phyloP scores from a whole-genome alignment of 2,888 invertebrate species.

The Dermolepida albohirtum region DNA sequence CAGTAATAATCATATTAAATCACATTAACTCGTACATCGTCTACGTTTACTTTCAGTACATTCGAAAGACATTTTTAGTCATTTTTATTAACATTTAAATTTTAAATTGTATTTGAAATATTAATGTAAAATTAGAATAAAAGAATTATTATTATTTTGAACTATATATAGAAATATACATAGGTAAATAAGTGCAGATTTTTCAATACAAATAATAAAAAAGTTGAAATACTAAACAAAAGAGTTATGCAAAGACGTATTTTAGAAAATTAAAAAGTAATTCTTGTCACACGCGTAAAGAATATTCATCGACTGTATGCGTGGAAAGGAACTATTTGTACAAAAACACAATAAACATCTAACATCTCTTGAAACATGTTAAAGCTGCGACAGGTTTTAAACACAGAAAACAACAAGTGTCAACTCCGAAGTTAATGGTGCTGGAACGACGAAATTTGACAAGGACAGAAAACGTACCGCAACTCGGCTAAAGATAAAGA shows the following conservation, averaged over 20 bases:
- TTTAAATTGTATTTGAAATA: no score
- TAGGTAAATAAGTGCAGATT: no score
- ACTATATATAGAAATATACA: no score
- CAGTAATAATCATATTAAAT: no score
- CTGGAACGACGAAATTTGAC: slow-evolving; percentile 55
- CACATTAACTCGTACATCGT: no score
- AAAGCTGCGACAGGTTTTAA: slow-evolving; percentile 51
- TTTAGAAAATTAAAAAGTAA: slow-evolving; percentile 25
- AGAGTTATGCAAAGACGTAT: neutral
- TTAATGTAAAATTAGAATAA: no score
- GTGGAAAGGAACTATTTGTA: slow-evolving; percentile 39
- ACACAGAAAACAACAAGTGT: slow-evolving; percentile 60
- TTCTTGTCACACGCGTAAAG: slow-evolving; percentile 23
- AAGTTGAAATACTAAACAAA: neutral
- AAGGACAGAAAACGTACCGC: slow-evolving; percentile 47
- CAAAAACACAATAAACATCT: slow-evolving; percentile 42
- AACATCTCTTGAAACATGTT: slow-evolving; percentile 44
- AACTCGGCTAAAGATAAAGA: slow-evolving; percentile 44
- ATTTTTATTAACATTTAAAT: no score
- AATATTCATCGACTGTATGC: slow-evolving; percentile 35
- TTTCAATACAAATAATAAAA: neutral
- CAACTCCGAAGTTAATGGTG: slow-evolving; percentile 59
- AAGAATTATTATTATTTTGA: no score
- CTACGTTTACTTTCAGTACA: no score
- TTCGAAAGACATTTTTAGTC: no score